Percentiles rank a stretch among this genome's conserved stretches.
Evolutionary conservation across 1,140 invertebrate genomes (phyloP).

Genomic region (Bombus waltoni): DNA sequence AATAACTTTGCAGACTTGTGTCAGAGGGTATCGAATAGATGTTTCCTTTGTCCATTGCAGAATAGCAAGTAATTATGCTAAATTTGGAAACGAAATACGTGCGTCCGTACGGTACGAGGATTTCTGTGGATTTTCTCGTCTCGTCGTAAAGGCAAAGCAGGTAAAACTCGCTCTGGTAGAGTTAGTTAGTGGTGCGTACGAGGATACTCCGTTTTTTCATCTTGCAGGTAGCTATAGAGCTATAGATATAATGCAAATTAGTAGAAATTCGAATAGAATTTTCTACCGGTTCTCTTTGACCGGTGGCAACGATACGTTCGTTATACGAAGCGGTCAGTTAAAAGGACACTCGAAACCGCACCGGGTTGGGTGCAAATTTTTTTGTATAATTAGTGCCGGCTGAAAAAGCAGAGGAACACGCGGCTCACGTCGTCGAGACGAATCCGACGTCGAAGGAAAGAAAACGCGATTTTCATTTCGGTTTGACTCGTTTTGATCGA

Average conservation of each 20-base stretch:
- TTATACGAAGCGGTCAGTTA: constrained; percentile 35
- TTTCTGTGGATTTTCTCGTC: neutral
- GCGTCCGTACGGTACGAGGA: neutral
- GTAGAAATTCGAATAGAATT: constrained; percentile 16
- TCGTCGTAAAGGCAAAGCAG: no score
- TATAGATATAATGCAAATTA: neutral
- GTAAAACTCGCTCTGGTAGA: neutral
- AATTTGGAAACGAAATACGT: neutral
- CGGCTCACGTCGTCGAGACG: constrained; percentile 53
- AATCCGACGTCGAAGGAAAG: constrained; percentile 39
- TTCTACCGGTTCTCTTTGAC: constrained; percentile 28
- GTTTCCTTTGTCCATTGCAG: neutral
- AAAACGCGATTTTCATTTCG: constrained; percentile 60
- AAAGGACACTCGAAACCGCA: constrained; percentile 52
- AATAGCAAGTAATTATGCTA: neutral
- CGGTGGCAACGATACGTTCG: constrained; percentile 39
- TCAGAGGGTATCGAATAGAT: neutral
- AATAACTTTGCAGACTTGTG: neutral
- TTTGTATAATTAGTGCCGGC: constrained; percentile 58
- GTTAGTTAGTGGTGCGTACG: neutral
- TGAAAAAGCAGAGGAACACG: constrained; percentile 54
- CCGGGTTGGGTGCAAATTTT: constrained; percentile 49
- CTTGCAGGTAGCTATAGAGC: neutral
- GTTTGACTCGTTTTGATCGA: neutral
- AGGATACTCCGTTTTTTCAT: neutral